A percentile compares a stretch with the other conserved stretches of the same genome.
Evolutionary conservation across 2,888 invertebrate species (phyloP).

Genomic region (Hypena proboscidalis): DNA sequence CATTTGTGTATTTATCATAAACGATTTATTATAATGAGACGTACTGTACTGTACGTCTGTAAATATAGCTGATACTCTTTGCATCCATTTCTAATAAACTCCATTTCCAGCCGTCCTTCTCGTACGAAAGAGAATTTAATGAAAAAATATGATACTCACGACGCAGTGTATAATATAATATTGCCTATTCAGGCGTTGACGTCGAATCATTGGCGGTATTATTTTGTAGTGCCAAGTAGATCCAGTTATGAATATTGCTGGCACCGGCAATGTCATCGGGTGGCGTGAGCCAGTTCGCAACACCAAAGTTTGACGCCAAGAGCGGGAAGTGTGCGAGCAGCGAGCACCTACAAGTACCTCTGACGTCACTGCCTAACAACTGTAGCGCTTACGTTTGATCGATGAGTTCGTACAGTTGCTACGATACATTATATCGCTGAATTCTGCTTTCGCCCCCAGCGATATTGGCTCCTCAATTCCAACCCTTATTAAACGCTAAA

Average conservation of each 20-base stretch:
- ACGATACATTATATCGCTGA: constrained; percentile 62
- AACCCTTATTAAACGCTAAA: constrained; percentile 60
- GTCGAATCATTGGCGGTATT: constrained; percentile 21
- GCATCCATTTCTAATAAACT: no score
- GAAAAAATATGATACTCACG: constrained; percentile 15
- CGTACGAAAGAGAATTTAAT: constrained; percentile 6
- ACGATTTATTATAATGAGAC: no score
- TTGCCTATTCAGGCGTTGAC: constrained; percentile 14
- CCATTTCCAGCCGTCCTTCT: constrained; percentile 4
- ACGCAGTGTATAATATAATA: constrained; percentile 18
- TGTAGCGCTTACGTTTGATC: constrained; percentile 65
- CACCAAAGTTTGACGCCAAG: constrained; percentile 49
- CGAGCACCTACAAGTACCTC: constrained; percentile 41
- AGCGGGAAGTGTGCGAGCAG: constrained; percentile 36
- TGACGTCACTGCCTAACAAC: constrained; percentile 34
- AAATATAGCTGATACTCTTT: no score
- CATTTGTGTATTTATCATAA: not conserved
- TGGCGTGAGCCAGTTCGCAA: constrained; percentile 47
- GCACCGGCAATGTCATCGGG: constrained; percentile 30
- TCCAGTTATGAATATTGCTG: constrained; percentile 42
- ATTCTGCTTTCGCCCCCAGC: constrained; percentile 45
- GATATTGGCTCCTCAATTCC: constrained; percentile 36
- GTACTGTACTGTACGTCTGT: no score
- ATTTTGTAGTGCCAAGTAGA: constrained; percentile 33
- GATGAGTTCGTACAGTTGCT: constrained; percentile 68